Evolutionary conservation across 2,797 vertebrate genomes (phyloP).

Genomic region (Tokudaia tokunoshimensis): DNA sequence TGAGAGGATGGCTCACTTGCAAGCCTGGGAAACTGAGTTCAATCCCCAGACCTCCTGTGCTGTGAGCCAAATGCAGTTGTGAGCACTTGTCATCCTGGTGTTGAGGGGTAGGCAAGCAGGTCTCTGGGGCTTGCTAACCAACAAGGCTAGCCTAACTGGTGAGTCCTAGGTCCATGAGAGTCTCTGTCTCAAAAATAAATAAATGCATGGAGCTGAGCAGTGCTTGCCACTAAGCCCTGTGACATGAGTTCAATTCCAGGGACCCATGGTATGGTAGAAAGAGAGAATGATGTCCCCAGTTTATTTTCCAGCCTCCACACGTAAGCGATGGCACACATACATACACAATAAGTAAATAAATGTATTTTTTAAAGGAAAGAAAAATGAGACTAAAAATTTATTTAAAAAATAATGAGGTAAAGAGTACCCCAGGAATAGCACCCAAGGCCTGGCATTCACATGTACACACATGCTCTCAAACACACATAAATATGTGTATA

Average conservation of each 20-base stretch:
- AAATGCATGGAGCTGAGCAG: neutral
- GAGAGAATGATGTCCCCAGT: neutral
- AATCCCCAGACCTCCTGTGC: neutral
- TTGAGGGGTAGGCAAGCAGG: neutral
- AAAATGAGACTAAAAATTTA: neutral
- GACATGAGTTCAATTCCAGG: neutral
- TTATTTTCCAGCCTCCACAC: neutral
- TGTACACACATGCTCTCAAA: neutral
- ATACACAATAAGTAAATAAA: neutral
- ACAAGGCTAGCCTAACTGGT: neutral
- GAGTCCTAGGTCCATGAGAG: neutral
- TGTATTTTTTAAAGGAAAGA: neutral
- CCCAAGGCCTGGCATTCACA: neutral
- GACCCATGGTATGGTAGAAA: neutral
- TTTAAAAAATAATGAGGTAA: neutral
- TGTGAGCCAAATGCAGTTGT: neutral
- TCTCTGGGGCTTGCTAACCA: neutral
- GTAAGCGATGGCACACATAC: neutral
- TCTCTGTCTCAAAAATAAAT: neutral
- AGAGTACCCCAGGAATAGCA: neutral
- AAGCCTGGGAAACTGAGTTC: neutral
- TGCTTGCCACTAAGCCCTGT: neutral
- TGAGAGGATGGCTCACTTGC: neutral
- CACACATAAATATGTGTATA: neutral
- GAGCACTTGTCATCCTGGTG: neutral